Base-by-base conservation (phyloP, 2,797 vertebrate species). In the Manis crassicaudata region DNA sequence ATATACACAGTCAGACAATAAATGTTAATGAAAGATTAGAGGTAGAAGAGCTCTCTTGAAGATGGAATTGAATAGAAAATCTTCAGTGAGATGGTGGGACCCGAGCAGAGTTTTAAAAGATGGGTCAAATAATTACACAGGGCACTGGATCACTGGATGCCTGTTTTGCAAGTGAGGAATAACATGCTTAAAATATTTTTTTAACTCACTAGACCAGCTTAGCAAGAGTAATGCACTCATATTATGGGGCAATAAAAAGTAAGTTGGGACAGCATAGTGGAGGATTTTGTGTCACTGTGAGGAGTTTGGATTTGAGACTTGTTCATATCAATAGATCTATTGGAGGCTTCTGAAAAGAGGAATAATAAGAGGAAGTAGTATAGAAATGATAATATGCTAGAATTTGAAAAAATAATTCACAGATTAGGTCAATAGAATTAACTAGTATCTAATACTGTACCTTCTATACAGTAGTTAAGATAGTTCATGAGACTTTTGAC, bases 401-500 rank as follows among this genome's bases (percentile, higher is more conserved):
- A 23, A 5, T 79, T 84, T 82, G 68, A 75, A 86, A 80, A 50
- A 96, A 60, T 79, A 80, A 92, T 63, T 80, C 62, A 52, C 32
- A 93, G 43, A 83, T 89, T 83, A 17, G 13, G 72, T 84, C 17
- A 56, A 84, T 70, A 67, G 67, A 68, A 88, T 72, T 81, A 89
- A 91, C 37, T 87, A 90, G 70, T 73, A 56, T 54, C 10, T 58
- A 92, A 81, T 60, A 3, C 7, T 68, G 0, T 65, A 63, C 21
- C 17, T 63, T 9, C 37, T 89, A 27, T 35, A n/a, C 13, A 65
- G 7, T 92, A 87, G 46, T 94, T 87, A 92, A 87, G 46, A 56
- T 67, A 65, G n/a, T 91, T 93, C 32, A 67, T 85, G 75, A 73
- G 21, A 63, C 5, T 91, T 92, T 93, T 95, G 40, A 93, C 37